Conservation (phyloP, 2,888 invertebrate species). For the Drosophila subquinaria region DNA sequence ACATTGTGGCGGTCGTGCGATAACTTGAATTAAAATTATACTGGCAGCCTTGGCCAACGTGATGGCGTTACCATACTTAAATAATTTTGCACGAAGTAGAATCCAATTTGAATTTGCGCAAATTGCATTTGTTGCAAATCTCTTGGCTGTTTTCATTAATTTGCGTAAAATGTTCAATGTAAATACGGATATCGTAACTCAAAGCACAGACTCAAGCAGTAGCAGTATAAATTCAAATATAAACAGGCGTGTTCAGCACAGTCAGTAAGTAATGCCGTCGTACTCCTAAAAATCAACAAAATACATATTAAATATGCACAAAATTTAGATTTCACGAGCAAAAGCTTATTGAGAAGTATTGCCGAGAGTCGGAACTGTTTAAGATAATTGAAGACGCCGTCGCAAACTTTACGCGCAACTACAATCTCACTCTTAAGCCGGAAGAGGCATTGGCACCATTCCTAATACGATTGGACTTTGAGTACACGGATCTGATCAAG, state of each 20-base stretch:
- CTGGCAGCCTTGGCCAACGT: background rate
- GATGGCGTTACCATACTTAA: slow-evolving; percentile 6
- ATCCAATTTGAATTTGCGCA: slow-evolving; percentile 27
- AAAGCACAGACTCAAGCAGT: slow-evolving; percentile 11
- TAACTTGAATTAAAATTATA: too few relatives aligned
- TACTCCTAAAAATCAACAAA: slow-evolving; percentile 1
- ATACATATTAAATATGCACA: slow-evolving; percentile 3
- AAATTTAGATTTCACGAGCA: slow-evolving; percentile 79
- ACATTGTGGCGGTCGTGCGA: too few relatives aligned
- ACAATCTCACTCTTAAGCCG: slow-evolving; percentile 53
- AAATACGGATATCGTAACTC: slow-evolving; percentile 28
- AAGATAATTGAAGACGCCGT: slow-evolving; percentile 71
- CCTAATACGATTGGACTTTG: slow-evolving; percentile 70
- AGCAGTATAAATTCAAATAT: slow-evolving; percentile 8
- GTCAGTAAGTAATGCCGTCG: slow-evolving; percentile 51
- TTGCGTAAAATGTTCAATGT: slow-evolving; percentile 56
- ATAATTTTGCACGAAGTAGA: background rate
- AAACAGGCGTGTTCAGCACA: slow-evolving; percentile 25
- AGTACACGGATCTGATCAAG: slow-evolving; percentile 64
- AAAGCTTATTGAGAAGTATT: slow-evolving; percentile 71
- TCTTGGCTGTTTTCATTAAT: background rate
- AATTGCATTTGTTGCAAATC: background rate
- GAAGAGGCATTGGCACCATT: slow-evolving; percentile 80
- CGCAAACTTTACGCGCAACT: slow-evolving; percentile 63
- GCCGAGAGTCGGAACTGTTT: slow-evolving; percentile 67